phyloP scores from a whole-genome alignment of 2,888 invertebrate genomes.

The Pristionchus japonicus region DNA sequence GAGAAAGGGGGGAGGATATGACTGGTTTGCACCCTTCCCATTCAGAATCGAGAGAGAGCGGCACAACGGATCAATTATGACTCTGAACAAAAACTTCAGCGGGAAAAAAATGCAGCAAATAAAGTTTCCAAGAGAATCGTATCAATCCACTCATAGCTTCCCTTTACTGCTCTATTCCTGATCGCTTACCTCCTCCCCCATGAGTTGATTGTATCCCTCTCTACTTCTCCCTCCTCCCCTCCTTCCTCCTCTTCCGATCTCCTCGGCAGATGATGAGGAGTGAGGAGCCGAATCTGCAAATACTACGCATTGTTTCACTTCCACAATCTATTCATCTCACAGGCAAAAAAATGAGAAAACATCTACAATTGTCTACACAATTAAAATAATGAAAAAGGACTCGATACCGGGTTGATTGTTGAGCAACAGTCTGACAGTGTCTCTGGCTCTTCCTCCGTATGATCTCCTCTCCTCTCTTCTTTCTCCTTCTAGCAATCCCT shows the following conservation, averaged over 20 bases:
- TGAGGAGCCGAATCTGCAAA: constrained; percentile 18
- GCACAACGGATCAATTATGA: neutral
- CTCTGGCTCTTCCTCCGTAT: constrained; percentile 5
- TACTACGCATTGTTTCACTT: neutral
- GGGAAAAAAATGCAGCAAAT: too few species aligned
- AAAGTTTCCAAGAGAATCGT: too few species aligned
- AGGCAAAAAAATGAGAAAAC: too few species aligned
- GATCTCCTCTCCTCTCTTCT: neutral
- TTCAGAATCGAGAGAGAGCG: neutral
- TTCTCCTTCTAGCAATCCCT: constrained; percentile 8
- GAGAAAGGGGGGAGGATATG: neutral
- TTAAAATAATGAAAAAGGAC: too few species aligned
- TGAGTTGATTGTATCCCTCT: constrained; percentile 28
- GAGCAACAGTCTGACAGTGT: constrained; percentile 26
- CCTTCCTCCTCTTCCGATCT: neutral
- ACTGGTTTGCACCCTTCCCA: neutral
- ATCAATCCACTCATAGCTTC: too few species aligned
- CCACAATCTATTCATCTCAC: neutral
- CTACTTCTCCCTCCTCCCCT: constrained; percentile 9
- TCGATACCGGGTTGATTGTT: neutral
- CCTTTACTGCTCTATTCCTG: too few species aligned
- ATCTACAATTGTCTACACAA: too few species aligned
- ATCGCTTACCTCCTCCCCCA: constrained; percentile 31
- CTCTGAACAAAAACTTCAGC: too few species aligned
- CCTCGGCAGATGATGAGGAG: constrained; percentile 14